A percentile compares a stretch with the other conserved stretches of the same genome.
Conservation (phyloP, 2,888 invertebrate species). For the Drosophila mercatorum region DNA sequence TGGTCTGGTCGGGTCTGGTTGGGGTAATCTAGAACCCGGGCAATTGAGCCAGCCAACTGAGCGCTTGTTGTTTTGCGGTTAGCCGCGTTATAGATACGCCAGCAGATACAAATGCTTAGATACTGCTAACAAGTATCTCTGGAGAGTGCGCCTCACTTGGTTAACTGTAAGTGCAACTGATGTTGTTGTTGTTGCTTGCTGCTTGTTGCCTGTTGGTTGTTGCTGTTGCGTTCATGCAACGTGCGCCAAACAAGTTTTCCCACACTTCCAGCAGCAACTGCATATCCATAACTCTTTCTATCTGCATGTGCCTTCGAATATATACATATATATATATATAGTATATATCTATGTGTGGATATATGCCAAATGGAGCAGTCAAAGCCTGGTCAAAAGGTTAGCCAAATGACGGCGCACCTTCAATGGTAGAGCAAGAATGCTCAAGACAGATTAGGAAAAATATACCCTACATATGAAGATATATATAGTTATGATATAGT, state of each 20-base stretch:
- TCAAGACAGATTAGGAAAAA: neutral
- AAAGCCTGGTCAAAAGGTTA: conserved; percentile 77
- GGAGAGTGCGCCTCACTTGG: conserved; percentile 46
- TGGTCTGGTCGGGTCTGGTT: conserved; percentile 16
- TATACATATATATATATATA: conserved; percentile 12
- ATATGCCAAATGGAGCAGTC: conserved; percentile 61
- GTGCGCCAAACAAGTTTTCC: conserved; percentile 58
- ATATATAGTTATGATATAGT: no score
- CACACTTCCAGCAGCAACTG: conserved; percentile 41
- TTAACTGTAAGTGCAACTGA: conserved; percentile 58
- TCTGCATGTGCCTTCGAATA: conserved; percentile 10
- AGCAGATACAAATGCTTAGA: conserved; percentile 35
- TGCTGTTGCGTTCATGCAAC: conserved; percentile 45
- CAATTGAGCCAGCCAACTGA: conserved; percentile 59
- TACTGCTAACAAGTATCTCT: conserved; percentile 64
- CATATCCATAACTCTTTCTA: conserved; percentile 36
- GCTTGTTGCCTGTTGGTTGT: neutral
- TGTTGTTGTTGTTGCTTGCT: conserved; percentile 1
- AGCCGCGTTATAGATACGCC: conserved; percentile 61
- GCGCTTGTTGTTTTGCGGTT: conserved; percentile 69
- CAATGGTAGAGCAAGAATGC: neutral
- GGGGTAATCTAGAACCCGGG: conserved; percentile 69
- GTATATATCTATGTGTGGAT: conserved; percentile 19
- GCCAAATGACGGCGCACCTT: conserved; percentile 62
- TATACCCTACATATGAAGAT: conserved; percentile 17